Evolutionary conservation across 2,797 vertebrate species (phyloP).

Genomic region (Myiotriccus ornatus): DNA sequence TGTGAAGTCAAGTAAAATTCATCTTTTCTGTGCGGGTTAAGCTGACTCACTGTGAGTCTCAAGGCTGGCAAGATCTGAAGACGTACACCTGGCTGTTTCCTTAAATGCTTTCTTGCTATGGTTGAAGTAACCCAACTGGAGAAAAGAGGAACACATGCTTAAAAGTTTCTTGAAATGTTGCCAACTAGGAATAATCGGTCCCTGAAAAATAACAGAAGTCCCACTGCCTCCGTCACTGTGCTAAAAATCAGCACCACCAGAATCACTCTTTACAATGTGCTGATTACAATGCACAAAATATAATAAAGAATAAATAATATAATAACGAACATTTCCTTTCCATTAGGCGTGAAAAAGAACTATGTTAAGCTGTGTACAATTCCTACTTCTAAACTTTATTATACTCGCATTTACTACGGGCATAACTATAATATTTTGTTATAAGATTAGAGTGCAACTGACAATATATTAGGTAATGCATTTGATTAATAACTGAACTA

Average conservation of each 20-base stretch:
- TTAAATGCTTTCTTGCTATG: not conserved
- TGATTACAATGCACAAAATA: not conserved
- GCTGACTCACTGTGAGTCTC: not conserved
- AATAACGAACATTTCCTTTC: not conserved
- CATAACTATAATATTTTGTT: not conserved
- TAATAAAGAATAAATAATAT: not conserved
- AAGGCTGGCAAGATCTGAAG: not conserved
- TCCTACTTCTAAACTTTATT: not conserved
- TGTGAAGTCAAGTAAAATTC: not conserved
- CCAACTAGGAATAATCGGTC: not conserved
- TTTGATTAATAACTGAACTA: not conserved
- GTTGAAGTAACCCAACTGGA: not conserved
- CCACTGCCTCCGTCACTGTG: not conserved
- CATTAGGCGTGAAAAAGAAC: not conserved
- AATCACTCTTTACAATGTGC: not conserved
- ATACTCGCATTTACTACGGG: not conserved
- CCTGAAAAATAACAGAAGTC: not conserved
- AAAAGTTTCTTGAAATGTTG: not conserved
- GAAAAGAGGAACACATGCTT: not conserved
- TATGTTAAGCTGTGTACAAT: not conserved
- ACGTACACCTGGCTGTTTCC: not conserved
- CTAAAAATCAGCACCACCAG: not conserved
- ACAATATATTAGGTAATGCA: accelerated
- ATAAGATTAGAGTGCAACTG: not conserved
- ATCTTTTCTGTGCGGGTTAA: not conserved